Evolutionary conservation across 1,140 invertebrate genomes (phyloP), one percentile per base, ranked within the genome.

Genomic region (Cotesia vestalis): DNA sequence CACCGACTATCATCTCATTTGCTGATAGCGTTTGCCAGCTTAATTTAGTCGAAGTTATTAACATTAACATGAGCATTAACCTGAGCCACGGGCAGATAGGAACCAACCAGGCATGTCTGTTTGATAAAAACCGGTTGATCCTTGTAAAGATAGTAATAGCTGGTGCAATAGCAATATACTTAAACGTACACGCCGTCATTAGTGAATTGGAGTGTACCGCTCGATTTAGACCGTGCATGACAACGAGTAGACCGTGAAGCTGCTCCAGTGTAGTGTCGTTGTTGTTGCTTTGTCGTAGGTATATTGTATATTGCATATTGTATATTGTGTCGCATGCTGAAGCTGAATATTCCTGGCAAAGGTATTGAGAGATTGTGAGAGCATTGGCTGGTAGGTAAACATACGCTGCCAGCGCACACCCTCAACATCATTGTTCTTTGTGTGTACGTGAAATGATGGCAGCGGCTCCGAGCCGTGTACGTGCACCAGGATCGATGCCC

Each of bases 401-500:
- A n/a, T 12, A 63, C 34, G 46, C 27, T 20, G n/a, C 40, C 12
- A 9, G 51, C 20, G 35, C 38, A 34, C 46, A 9, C n/a, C 11
- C n/a, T 34, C 12, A 27, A 34, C 11, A 34, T 5, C 36, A 36
- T 40, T 36, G 34, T 17, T 64, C 36, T 12, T 66, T 36, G 14
- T 1, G 35, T 36, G 34, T 38, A 40, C 12, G 40, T 9, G n/a
- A 12, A 40, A 35, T 20, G 36, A n/a, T 36, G 36, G 38, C 67
- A 66, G 67, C 59, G 74, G 70, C 61, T 61, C 70, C 76, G 79
- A 73, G 78, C 74, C 17, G 75, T 85, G 83, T 84, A 81, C 83
- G 75, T 77, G 74, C 38, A 35, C 2, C 67, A 82, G 77, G 80
- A 86, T 86, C 85, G 83, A 85, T 86, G 84, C 81, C 81, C 82